These are phyloP conservation scores for Yponomeuta malinellus DNA, from an alignment of 2,888 invertebrate genomes.

Conservation along the genomic window DNA sequence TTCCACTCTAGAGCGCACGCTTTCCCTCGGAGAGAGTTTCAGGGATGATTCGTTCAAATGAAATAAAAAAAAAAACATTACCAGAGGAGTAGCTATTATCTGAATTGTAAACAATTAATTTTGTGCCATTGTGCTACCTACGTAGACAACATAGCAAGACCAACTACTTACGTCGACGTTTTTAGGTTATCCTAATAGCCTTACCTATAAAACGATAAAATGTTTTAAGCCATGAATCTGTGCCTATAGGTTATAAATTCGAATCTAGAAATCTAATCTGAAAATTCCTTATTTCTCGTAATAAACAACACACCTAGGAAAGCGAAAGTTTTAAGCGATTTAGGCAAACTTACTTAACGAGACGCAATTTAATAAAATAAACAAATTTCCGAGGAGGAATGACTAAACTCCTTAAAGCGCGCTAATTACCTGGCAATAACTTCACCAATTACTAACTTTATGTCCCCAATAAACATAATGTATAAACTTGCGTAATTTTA, in stretches of 20 bases:
- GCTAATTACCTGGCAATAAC: not conserved
- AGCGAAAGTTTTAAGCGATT: not conserved
- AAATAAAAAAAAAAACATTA: no score
- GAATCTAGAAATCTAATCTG: not conserved
- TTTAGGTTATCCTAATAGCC: no score
- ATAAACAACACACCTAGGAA: not conserved
- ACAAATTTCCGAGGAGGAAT: not conserved
- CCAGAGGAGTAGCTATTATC: no score
- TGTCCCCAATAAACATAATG: not conserved
- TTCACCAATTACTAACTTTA: not conserved
- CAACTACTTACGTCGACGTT: no score
- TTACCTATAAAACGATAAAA: no score
- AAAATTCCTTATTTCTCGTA: not conserved
- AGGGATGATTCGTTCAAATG: no score
- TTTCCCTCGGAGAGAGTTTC: no score
- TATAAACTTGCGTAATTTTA: not conserved
- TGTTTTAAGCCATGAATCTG: no score
- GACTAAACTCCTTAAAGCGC: not conserved
- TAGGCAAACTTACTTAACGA: not conserved
- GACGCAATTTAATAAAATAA: conserved; percentile 1
- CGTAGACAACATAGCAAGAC: no score
- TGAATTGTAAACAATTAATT: no score
- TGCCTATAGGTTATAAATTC: not conserved
- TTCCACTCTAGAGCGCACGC: no score
- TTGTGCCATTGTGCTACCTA: no score